Conservation (phyloP, 2,888 invertebrate genomes). For the Nomada goodeniana region DNA sequence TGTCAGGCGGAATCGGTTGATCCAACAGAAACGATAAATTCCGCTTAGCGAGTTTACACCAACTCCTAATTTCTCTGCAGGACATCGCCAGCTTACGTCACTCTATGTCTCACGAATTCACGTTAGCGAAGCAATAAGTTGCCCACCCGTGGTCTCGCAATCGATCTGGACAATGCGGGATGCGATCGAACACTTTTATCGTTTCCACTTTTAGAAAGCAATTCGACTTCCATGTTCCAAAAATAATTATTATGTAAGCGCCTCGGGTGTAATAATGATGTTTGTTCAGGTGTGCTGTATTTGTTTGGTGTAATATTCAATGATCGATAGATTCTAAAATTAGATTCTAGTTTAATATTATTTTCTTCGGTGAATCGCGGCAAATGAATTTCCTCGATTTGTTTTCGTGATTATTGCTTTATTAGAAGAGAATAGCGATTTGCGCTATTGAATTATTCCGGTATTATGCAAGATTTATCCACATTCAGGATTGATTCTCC, state of each 20-base stretch:
- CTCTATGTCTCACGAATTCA: conserved; percentile 63
- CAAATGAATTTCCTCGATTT: not conserved
- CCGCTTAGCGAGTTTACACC: conserved; percentile 55
- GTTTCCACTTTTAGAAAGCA: too few species aligned
- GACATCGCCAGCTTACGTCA: conserved; percentile 58
- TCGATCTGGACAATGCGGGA: conserved; percentile 49
- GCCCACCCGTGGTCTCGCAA: conserved; percentile 70
- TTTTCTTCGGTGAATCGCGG: not conserved
- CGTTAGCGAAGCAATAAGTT: conserved; percentile 73
- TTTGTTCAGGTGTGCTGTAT: too few species aligned
- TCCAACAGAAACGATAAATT: conserved; percentile 69
- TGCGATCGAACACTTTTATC: conserved; percentile 5
- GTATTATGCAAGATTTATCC: conserved; percentile 26
- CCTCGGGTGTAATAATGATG: too few species aligned
- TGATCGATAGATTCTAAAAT: too few species aligned
- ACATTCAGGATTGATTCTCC: conserved; percentile 21
- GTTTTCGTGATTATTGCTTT: conserved; percentile 32
- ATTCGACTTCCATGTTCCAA: not conserved
- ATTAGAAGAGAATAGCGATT: not conserved
- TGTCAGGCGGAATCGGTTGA: conserved; percentile 52
- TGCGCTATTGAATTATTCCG: conserved; percentile 1
- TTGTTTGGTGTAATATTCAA: too few species aligned
- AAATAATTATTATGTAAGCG: not conserved
- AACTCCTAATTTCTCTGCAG: conserved; percentile 67
- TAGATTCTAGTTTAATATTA: too few species aligned